Evolutionary conservation across 2,113 vertebrate species (phyloP).

Genomic region (Propithecus coquereli): DNA sequence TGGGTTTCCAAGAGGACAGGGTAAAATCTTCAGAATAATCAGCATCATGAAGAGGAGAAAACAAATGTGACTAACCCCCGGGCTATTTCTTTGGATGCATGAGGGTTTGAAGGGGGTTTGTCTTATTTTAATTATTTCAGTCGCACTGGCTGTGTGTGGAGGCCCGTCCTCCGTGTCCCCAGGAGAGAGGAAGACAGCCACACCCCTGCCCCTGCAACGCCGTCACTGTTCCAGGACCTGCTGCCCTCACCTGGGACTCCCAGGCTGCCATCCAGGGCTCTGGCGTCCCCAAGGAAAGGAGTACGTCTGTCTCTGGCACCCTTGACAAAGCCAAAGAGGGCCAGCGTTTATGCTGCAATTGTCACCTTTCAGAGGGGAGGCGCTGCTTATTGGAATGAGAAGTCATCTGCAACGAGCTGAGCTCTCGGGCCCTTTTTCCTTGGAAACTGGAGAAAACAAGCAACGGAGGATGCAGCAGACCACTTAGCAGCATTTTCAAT

Average conservation of each 20-base stretch:
- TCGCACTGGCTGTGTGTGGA: not conserved
- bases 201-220: accelerated
- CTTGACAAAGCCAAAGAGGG: not conserved
- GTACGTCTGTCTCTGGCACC: not conserved
- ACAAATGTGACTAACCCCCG: not conserved
- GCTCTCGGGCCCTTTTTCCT: not conserved
- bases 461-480: accelerated
- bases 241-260: accelerated
- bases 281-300: no score
- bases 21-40: not conserved
- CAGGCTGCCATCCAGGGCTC: not conserved
- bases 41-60: not conserved
- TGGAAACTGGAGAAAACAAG: not conserved
- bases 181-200: not conserved
- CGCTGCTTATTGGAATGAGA: not conserved
- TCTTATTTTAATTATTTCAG: not conserved
- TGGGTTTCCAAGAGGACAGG: not conserved
- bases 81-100: not conserved
- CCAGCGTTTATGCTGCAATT: accelerated
- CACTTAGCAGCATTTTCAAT: accelerated
- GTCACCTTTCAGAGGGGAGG: not conserved
- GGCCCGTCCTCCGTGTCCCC: no score
- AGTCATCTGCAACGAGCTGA: not conserved
- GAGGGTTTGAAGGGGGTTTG: not conserved
- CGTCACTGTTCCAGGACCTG: not conserved